Percentiles rank a stretch among this genome's conserved stretches.
phyloP scores from a whole-genome alignment of 2,888 invertebrate genomes.

The Calameuta filiformis region DNA sequence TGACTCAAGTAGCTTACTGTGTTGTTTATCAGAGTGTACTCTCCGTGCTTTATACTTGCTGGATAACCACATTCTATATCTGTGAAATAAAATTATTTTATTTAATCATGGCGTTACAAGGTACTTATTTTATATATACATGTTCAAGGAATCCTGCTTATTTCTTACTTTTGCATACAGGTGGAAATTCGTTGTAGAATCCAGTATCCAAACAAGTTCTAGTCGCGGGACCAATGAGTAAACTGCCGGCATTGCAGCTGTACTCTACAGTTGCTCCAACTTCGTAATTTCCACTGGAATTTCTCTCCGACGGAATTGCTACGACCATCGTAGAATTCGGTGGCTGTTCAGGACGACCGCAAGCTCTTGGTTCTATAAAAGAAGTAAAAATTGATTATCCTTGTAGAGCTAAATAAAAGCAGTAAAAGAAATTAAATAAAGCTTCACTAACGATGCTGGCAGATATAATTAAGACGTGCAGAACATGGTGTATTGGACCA shows the following conservation, averaged over 20 bases:
- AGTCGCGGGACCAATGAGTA: constrained; percentile 85
- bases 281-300: constrained; percentile 72
- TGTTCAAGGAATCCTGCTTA: background rate
- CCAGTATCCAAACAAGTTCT: constrained; percentile 90
- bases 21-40: constrained; percentile 84
- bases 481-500: constrained; percentile 94
- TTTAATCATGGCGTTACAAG: background rate
- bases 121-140: background rate
- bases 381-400: background rate
- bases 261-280: constrained; percentile 89
- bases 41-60: constrained; percentile 85
- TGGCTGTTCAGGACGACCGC: constrained; percentile 92
- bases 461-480: constrained; percentile 87
- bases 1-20: constrained; percentile 88
- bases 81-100: constrained; percentile 57
- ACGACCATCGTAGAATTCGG: constrained; percentile 88
- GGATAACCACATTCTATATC: constrained; percentile 92
- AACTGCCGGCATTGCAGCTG: constrained; percentile 85
- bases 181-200: constrained; percentile 93
- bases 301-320: constrained; percentile 46
- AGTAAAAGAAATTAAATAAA: constrained; percentile 21
- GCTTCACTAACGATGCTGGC: constrained; percentile 86
- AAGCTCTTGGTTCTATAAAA: constrained; percentile 83
- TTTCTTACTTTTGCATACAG: constrained; percentile 89
- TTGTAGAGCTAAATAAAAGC: constrained; percentile 15